Conservation (phyloP, 2,797 vertebrate species). For the Pagetopsis macropterus region DNA sequence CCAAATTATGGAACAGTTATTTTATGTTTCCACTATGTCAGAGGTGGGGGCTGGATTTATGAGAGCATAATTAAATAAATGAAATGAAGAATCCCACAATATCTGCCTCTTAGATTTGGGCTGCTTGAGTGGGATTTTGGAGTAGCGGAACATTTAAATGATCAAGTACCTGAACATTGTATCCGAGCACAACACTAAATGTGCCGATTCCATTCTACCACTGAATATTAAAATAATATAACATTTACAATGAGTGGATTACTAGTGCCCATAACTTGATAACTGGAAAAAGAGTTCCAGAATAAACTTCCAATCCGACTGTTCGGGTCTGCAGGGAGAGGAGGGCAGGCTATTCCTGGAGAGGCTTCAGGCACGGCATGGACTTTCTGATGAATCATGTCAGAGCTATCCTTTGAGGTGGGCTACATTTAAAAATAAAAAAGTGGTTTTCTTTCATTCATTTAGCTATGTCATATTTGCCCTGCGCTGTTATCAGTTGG, state of each 20-base stretch:
- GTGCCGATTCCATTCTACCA: not conserved
- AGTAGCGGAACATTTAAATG: not conserved
- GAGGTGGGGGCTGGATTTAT: too few species aligned
- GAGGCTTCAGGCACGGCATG: not conserved
- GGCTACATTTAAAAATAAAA: not conserved
- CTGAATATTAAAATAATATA: not conserved
- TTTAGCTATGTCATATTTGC: not conserved
- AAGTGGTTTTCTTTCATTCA: constrained; percentile 23
- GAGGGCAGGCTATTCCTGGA: not conserved
- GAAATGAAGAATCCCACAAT: not conserved
- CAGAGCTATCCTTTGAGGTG: constrained; percentile 2
- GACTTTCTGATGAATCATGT: constrained; percentile 46
- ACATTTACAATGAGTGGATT: not conserved
- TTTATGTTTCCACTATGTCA: too few species aligned
- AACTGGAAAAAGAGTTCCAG: not conserved
- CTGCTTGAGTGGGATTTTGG: not conserved
- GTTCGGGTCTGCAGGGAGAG: not conserved
- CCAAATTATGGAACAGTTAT: too few species aligned
- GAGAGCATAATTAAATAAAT: not conserved
- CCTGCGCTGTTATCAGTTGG: constrained; percentile 3
- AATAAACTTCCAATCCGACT: not conserved
- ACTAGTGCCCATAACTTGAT: not conserved
- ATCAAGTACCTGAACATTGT: not conserved
- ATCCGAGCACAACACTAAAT: not conserved
- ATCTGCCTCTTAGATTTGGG: not conserved